Base-by-base conservation (phyloP, 2,888 invertebrate species). In the Melieria omissa region DNA sequence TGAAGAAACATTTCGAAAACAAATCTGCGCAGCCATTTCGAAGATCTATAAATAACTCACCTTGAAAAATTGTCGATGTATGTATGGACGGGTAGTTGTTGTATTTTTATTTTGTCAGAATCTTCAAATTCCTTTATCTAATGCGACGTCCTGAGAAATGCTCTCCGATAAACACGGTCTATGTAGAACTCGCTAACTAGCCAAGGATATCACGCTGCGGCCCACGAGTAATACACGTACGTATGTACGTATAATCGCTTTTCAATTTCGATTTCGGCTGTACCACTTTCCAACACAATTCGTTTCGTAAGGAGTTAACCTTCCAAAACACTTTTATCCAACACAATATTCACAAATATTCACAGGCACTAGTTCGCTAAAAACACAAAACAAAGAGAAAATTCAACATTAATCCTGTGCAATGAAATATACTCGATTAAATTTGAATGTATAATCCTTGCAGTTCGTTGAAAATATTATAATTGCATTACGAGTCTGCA, bases 21-120 rank as follows among this genome's bases (percentile, higher is more conserved):
- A 71, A 64, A 73, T 81, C 79, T 75, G 80, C 78, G 78, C 84
- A 84, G 85, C 83, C 80, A 83, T 81, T 82, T 81, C 81, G 78
- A 82, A 80, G 74, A 72, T 75, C 85, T 86, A 86, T 83, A 86
- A 86, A 86, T 86, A 86, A 86, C 86, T 86, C 86, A 86, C 86
- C 86, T 86, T 86, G 86, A 86, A 86, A 86, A 85, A 83, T 84
- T 85, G 84, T 84, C 83, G 81, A 80, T 82, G 78, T 75, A 74
- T 71, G 42, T 72, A 67, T 66, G 71, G 70, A 29, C 29, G 29
- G 2, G 3, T 29, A 29, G 29, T 29, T 29, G 29, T 3, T 76
- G 55, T 74, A 73, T 74, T 67, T 54, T 61, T 67, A 67, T 44
- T 67, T 67, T 67, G 44, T 67, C 60, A 67, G 60, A 67, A 67